Base-by-base conservation (phyloP, 2,888 invertebrate species). In the Meghimatium bilineatum region DNA sequence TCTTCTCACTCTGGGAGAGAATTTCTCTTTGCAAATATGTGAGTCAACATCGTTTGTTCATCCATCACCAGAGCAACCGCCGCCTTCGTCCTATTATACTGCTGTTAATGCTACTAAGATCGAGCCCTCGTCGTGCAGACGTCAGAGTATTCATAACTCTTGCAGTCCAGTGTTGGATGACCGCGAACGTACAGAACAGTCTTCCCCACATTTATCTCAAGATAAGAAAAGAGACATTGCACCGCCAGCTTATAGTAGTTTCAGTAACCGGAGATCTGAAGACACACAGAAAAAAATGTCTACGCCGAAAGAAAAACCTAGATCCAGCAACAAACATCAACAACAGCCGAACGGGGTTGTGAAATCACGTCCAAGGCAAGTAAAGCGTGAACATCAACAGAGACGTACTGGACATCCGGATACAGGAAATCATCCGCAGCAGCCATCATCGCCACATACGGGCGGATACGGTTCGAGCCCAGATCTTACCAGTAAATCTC, bases 371-470 rank as follows among this genome's bases (percentile, higher is more conserved):
- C 84, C 84, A 6, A 67, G 84, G 12, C 84, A 84, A 44, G 80
- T 84, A n/a, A 84, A 84, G 23, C 80, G 84, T 0, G 84, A 84
- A 56, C 84, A 84, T 52, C 69, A 84, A 17, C 84, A 84, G 56
- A 44, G 84, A 76, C 75, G 80, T 2, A 78, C 12, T 20, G 80
- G 80, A 17, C 80, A 80, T 34, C 71, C 69, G 1, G 69, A 69
- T 23, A 60, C 60, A 26, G 52, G 66, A 1, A 44, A 36, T 29
- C 44, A 12, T 26, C 56, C 49, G 29, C 52, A 83, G 2, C 56
- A 29, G 29, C 36, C 80, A 32, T n/a, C 84, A 17, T 52, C 72
- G 26, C 83, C 77, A 17, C 56, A 52, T 34, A 26, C 26, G 1
- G 69, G 56, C 8, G 44, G 67, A 34, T 84, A 79, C 44, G 75